phyloP scores from a whole-genome alignment of 1,140 invertebrate genomes.

The Colletes gigas region DNA sequence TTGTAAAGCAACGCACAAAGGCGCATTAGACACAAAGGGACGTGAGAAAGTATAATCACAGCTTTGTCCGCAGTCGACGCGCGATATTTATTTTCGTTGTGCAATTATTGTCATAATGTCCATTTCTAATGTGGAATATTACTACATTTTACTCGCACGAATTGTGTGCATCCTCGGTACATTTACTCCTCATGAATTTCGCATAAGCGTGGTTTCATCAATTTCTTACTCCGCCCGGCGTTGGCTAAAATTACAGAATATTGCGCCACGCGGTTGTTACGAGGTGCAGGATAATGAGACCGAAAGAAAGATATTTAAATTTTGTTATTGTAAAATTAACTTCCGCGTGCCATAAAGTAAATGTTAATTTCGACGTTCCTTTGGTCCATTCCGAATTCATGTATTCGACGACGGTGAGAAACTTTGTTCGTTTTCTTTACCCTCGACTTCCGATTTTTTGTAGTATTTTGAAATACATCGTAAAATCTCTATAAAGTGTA shows the following conservation, averaged over 20 bases:
- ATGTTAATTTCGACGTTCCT: too few relatives aligned
- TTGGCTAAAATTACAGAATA: neutral
- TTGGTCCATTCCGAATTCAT: too few relatives aligned
- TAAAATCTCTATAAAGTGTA: too few relatives aligned
- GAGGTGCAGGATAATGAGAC: neutral
- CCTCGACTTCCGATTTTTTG: too few relatives aligned
- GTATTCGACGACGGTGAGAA: too few relatives aligned
- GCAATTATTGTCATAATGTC: slow-evolving; percentile 27
- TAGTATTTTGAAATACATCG: too few relatives aligned
- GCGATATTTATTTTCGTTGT: slow-evolving; percentile 36
- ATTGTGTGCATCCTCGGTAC: neutral
- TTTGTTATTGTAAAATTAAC: neutral
- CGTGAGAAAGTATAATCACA: slow-evolving; percentile 6
- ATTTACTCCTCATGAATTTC: slow-evolving; percentile 1
- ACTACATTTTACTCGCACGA: slow-evolving; percentile 1
- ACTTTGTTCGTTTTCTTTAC: too few relatives aligned
- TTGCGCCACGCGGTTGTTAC: neutral
- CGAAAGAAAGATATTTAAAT: neutral
- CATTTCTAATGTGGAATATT: neutral
- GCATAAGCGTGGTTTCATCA: neutral
- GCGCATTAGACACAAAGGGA: slow-evolving; percentile 13
- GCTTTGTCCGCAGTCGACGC: slow-evolving; percentile 7
- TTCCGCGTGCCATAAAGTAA: neutral
- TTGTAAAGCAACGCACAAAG: neutral
- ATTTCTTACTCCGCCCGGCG: neutral